These are phyloP conservation scores for Platycheirus rosarum DNA, from an alignment of 2,888 invertebrate species.

Conservation along the genomic window DNA sequence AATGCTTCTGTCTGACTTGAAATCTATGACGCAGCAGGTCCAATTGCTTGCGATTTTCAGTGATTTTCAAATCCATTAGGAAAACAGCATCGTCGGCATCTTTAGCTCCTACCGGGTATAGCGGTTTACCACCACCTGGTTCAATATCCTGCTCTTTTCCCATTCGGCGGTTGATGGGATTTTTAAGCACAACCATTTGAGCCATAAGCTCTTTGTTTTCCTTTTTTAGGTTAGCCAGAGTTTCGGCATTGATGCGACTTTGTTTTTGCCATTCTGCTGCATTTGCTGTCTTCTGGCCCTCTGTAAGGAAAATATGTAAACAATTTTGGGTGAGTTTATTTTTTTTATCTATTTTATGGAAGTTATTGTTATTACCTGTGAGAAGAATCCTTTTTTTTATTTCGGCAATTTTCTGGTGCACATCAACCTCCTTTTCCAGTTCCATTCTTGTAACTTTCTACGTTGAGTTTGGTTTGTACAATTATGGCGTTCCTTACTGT, in stretches of 20 bases:
- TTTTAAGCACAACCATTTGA: slow-evolving; percentile 83
- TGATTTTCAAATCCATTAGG: slow-evolving; percentile 87
- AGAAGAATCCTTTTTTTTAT: slow-evolving; percentile 93
- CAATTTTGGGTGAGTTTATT: too few relatives aligned
- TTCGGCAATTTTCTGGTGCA: slow-evolving; percentile 90
- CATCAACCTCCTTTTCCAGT: slow-evolving; percentile 79
- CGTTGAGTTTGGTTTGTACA: background rate
- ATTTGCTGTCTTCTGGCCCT: slow-evolving; percentile 92
- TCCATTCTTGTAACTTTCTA: slow-evolving; percentile 76
- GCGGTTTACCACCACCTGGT: slow-evolving; percentile 79
- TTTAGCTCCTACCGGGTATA: slow-evolving; percentile 83
- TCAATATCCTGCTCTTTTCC: slow-evolving; percentile 77
- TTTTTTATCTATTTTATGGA: too few relatives aligned
- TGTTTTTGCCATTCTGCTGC: slow-evolving; percentile 91
- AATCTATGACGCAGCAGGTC: slow-evolving; percentile 89
- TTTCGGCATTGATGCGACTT: slow-evolving; percentile 88
- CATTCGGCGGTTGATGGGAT: slow-evolving; percentile 80
- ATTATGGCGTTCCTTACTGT: background rate
- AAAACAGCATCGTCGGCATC: slow-evolving; percentile 83
- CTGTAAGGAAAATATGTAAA: slow-evolving; percentile 84
- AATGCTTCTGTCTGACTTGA: slow-evolving; percentile 85
- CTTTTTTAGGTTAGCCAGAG: slow-evolving; percentile 88
- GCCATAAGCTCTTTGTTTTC: slow-evolving; percentile 87
- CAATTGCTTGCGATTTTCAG: slow-evolving; percentile 87
- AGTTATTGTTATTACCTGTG: slow-evolving; percentile 90